These are phyloP conservation scores for Calliopsis andreniformis DNA, from an alignment of 1,140 invertebrate genomes.

Conservation along the genomic window DNA sequence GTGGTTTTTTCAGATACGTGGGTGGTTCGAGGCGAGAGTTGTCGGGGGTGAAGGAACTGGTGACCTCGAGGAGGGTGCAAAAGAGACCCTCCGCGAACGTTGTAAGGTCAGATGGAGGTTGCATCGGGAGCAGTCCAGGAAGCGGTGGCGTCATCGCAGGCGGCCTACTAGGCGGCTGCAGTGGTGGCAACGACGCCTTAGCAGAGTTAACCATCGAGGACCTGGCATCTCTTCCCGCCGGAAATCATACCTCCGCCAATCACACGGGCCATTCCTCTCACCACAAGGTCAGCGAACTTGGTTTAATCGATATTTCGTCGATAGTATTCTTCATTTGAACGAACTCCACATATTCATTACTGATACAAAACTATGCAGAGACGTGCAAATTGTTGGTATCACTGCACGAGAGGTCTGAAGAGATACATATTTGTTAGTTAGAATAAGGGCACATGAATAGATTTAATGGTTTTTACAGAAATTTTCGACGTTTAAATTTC, in stretches of 20 bases:
- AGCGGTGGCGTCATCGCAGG: conserved; percentile 56
- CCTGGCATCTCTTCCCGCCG: conserved; percentile 79
- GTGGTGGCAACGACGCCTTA: conserved; percentile 79
- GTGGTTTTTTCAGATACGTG: conserved; percentile 69
- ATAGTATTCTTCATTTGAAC: conserved; percentile 10
- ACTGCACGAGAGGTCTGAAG: no score
- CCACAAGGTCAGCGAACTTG: conserved; percentile 74
- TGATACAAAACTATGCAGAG: background rate
- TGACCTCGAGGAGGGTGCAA: conserved; percentile 74
- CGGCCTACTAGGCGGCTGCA: conserved; percentile 75
- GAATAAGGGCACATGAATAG: no score
- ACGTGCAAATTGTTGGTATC: no score
- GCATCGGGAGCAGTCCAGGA: conserved; percentile 53
- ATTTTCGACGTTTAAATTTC: no score
- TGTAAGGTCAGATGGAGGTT: conserved; percentile 70
- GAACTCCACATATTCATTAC: background rate
- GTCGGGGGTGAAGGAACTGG: conserved; percentile 76
- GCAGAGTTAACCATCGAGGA: conserved; percentile 79
- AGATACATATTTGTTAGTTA: no score
- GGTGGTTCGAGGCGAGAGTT: conserved; percentile 74
- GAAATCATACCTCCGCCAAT: conserved; percentile 75
- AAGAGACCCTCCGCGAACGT: conserved; percentile 72
- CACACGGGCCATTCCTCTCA: conserved; percentile 78
- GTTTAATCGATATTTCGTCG: conserved; percentile 39
- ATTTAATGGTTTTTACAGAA: no score